Conservation (phyloP, 2,888 invertebrate genomes). For the Hoplodrina blanda region DNA sequence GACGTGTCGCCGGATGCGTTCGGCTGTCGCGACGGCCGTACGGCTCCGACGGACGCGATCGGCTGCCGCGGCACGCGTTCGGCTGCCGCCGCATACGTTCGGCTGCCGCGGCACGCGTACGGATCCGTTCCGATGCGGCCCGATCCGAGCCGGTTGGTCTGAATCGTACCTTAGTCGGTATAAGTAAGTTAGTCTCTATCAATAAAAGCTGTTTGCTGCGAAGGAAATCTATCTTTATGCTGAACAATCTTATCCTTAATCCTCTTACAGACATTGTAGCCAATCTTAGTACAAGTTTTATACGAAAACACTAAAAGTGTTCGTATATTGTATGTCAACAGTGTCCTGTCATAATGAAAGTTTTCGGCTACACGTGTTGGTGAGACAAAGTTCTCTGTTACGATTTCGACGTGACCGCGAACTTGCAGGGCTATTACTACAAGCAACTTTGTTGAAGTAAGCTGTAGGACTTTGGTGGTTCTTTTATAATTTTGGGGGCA, state of each 20-base stretch:
- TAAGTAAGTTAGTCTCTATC: not conserved
- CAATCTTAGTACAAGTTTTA: slow-evolving; percentile 25
- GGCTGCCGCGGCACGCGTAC: no score
- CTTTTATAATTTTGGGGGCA: slow-evolving; percentile 17
- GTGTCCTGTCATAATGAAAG: slow-evolving; percentile 49
- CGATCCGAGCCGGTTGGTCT: no score
- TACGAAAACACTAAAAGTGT: slow-evolving; percentile 40
- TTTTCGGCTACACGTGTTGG: slow-evolving; percentile 50
- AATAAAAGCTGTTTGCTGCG: not conserved
- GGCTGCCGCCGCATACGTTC: no score
- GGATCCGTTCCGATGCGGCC: no score
- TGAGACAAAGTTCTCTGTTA: slow-evolving; percentile 51
- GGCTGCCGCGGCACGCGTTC: no score
- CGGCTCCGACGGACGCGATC: no score
- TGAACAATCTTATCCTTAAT: slow-evolving; percentile 8
- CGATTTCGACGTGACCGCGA: slow-evolving; percentile 57
- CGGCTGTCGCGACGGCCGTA: no score
- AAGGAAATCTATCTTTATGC: slow-evolving; percentile 4
- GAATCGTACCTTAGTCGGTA: no score
- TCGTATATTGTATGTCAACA: slow-evolving; percentile 31
- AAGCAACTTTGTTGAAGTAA: slow-evolving; percentile 48
- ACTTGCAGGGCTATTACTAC: slow-evolving; percentile 35
- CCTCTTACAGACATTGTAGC: slow-evolving; percentile 32
- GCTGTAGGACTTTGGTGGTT: slow-evolving; percentile 1
- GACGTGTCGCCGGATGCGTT: no score